phyloP scores from a whole-genome alignment of 2,797 vertebrate genomes.

The Gallinago stenura region DNA sequence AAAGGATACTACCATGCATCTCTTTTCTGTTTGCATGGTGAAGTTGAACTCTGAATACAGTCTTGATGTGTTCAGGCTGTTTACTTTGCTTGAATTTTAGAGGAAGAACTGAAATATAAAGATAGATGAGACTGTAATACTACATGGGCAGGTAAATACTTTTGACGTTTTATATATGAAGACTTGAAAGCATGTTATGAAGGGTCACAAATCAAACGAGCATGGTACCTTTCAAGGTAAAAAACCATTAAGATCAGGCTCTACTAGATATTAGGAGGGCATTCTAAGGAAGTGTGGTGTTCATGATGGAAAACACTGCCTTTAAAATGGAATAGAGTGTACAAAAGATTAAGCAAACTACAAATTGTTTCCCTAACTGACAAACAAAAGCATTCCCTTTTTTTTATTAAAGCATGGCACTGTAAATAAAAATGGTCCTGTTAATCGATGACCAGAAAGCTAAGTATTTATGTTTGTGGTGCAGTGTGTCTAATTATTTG shows the following conservation, averaged over 20 bases:
- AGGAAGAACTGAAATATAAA: constrained; percentile 62
- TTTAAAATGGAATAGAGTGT: background rate
- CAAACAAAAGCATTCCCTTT: background rate
- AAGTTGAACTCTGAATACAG: constrained; percentile 40
- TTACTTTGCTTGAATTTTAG: constrained; percentile 48
- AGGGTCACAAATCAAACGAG: background rate
- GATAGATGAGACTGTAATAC: constrained; percentile 46
- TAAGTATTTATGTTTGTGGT: background rate
- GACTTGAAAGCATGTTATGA: background rate
- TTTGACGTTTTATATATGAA: background rate
- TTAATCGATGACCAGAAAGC: background rate
- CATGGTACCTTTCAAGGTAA: background rate
- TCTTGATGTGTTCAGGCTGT: constrained; percentile 9
- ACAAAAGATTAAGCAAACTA: background rate
- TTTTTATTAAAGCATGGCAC: background rate
- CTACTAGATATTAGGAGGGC: background rate
- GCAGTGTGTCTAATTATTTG: background rate
- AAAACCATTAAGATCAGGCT: background rate
- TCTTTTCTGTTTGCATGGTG: constrained; percentile 28
- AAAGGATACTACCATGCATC: constrained; percentile 39
- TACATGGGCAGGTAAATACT: constrained; percentile 43
- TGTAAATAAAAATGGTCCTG: background rate
- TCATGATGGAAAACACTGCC: background rate
- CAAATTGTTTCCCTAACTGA: background rate
- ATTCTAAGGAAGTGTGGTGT: background rate